A percentile compares a stretch with the other conserved stretches of the same genome.
Evolutionary conservation across 1,140 invertebrate genomes (phyloP).

Genomic region (Euura lappo): DNA sequence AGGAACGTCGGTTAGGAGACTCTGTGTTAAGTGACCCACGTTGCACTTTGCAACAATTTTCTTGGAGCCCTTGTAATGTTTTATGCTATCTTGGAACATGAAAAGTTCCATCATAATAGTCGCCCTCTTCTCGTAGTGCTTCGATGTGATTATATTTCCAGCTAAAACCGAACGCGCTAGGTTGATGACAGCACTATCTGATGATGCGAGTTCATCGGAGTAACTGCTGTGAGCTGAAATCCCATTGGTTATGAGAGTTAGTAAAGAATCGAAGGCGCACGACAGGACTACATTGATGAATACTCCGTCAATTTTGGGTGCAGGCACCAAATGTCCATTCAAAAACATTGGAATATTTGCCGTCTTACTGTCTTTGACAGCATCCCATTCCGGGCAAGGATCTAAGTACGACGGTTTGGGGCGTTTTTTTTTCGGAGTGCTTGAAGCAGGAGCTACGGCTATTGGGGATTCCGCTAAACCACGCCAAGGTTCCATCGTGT

Average conservation of each 20-base stretch:
- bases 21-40: neutral
- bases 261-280: slow-evolving; percentile 21
- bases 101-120: neutral
- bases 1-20: neutral
- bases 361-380: slow-evolving; percentile 13
- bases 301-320: neutral
- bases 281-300: slow-evolving; percentile 8
- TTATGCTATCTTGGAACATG: neutral
- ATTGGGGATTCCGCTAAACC: too few species aligned
- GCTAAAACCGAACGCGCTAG: neutral
- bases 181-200: neutral
- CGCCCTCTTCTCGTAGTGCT: neutral
- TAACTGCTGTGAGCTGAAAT: too few species aligned
- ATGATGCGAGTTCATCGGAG: neutral
- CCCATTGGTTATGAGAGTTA: too few species aligned
- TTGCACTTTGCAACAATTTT: neutral
- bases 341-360: slow-evolving; percentile 11
- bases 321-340: slow-evolving; percentile 6
- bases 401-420: slow-evolving; percentile 17
- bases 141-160: neutral
- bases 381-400: slow-evolving; percentile 19
- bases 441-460: too few species aligned
- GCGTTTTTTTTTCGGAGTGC: slow-evolving; percentile 12
- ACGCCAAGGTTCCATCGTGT: too few species aligned
- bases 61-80: neutral